phyloP scores from a whole-genome alignment of 1,140 invertebrate species.

The Brachionus rotundiformis region DNA sequence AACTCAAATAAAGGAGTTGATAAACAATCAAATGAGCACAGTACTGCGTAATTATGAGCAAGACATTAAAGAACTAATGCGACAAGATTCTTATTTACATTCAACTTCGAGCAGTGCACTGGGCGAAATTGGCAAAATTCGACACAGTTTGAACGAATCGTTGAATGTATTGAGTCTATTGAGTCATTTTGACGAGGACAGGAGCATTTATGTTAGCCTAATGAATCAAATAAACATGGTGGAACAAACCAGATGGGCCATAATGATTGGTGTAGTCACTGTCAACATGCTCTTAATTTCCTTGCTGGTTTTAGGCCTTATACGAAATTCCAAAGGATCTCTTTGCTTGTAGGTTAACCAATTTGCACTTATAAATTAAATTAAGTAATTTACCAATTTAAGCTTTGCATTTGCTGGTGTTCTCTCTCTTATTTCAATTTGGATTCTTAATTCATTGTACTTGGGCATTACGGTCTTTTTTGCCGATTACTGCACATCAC shows the following conservation, averaged over 20 bases:
- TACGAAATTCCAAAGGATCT: conserved; percentile 43
- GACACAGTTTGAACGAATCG: background rate
- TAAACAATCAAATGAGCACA: background rate
- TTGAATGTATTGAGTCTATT: background rate
- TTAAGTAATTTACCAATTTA: background rate
- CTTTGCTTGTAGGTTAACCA: conserved; percentile 38
- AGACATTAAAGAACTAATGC: background rate
- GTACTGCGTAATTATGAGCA: conserved; percentile 23
- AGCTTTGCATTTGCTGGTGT: conserved; percentile 50
- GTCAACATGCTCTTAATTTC: conserved; percentile 43
- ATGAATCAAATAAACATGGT: background rate
- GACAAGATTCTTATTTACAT: background rate
- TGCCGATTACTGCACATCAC: conserved; percentile 45
- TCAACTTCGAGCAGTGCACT: background rate
- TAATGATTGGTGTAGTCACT: conserved; percentile 49
- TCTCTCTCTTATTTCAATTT: conserved; percentile 39
- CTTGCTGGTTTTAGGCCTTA: conserved; percentile 14
- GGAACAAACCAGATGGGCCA: conserved; percentile 48
- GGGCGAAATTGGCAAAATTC: background rate
- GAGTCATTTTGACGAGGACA: conserved; percentile 25
- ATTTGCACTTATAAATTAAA: background rate
- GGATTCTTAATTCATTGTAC: conserved; percentile 43
- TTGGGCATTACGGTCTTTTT: conserved; percentile 49
- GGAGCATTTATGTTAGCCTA: background rate
- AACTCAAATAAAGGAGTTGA: background rate